phyloP scores from a whole-genome alignment of 2,888 invertebrate species.

The Rhagonycha lutea region DNA sequence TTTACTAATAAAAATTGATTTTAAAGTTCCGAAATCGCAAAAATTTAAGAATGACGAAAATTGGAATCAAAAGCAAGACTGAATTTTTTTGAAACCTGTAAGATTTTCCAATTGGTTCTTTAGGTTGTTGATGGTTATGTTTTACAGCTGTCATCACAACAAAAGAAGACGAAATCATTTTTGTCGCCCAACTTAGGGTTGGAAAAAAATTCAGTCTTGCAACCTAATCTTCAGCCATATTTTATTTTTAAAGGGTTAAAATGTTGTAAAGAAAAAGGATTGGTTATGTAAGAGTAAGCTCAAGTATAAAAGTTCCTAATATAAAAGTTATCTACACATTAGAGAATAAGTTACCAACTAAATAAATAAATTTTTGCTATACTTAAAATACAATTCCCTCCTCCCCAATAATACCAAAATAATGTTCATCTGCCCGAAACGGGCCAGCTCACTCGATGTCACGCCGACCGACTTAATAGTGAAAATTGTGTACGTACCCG shows the following conservation, averaged over 20 bases:
- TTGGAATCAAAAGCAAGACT: not conserved
- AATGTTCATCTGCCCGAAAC: not conserved
- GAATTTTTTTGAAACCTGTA: not conserved
- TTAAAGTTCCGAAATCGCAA: not conserved
- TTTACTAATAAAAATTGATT: not conserved
- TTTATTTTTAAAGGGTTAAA: not conserved
- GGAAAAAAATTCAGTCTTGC: not conserved
- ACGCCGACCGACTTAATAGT: not conserved
- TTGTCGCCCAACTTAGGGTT: too few relatives aligned
- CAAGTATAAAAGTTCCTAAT: not conserved
- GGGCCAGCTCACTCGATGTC: not conserved
- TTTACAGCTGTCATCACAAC: not conserved
- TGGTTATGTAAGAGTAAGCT: not conserved
- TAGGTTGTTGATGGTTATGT: too few relatives aligned
- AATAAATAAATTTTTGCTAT: not conserved
- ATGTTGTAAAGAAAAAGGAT: not conserved
- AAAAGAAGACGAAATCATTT: not conserved
- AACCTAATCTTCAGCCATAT: not conserved
- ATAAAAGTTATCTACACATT: not conserved
- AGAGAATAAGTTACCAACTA: not conserved
- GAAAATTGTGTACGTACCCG: not conserved
- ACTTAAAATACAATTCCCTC: not conserved
- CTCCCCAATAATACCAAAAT: not conserved
- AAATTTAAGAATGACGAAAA: not conserved
- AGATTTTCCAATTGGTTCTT: too few relatives aligned